Conservation (phyloP, 2,888 invertebrate species). For the Geophilus truncorum region DNA sequence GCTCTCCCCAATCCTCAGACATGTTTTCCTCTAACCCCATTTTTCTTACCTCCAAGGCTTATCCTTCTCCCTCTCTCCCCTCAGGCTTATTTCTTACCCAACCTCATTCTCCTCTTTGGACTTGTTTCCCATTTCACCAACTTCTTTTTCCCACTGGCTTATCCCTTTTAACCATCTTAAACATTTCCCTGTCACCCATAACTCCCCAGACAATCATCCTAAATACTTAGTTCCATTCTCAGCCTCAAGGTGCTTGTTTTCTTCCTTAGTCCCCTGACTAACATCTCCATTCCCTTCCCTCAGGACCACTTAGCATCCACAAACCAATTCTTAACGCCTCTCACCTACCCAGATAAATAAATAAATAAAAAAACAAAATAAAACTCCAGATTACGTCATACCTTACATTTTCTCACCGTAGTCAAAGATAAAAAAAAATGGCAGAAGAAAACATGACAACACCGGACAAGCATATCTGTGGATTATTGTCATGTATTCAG, state of each 20-base stretch:
- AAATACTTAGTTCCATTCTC: not conserved
- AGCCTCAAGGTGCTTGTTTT: not conserved
- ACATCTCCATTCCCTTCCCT: not conserved
- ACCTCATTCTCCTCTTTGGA: not conserved
- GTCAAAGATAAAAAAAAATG: no score
- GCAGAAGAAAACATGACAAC: not conserved
- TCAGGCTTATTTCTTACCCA: not conserved
- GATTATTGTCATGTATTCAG: constrained; percentile 8
- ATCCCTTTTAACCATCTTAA: not conserved
- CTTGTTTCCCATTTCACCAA: not conserved
- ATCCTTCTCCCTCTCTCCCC: not conserved
- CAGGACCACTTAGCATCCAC: not conserved
- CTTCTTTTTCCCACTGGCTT: not conserved
- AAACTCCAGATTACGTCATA: not conserved
- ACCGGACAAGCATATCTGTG: not conserved
- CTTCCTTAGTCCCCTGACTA: no score
- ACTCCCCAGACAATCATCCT: not conserved
- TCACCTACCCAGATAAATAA: not conserved
- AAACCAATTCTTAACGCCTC: not conserved
- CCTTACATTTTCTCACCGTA: not conserved
- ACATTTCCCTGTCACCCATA: not conserved
- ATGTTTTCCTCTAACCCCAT: not conserved
- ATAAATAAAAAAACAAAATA: not conserved
- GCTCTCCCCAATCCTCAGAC: no score
- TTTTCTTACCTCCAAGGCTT: not conserved